Base-by-base conservation (phyloP, 2,888 invertebrate species). In the Cantharis rufa region DNA sequence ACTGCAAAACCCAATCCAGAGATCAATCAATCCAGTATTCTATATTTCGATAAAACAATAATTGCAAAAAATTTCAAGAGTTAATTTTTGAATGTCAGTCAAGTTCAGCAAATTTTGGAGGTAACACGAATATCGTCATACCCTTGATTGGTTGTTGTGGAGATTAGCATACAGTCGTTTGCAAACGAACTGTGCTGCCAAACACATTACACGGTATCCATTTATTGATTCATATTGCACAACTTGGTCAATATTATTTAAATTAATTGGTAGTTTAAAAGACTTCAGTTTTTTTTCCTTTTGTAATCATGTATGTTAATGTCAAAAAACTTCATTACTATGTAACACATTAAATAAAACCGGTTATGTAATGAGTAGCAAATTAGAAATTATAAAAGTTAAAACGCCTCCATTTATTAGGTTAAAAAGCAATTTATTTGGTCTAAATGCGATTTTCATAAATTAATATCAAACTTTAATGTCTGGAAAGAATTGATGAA, bases 401-500 rank as follows among this genome's bases (percentile, higher is more conserved):
- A 48, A 48, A 48, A 48, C 48, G 48, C 48, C 48, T 48, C 48
- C 48, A 48, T 48, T 48, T 48, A 48, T 48, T 48, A 48, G 48
- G 48, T 66, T 66, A 66, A 21, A 66, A 66, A 21, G 64, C 24
- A 66, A 18, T 66, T 66, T 66, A 66, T 18, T 66, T 66, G 24
- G 24, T 66, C 24, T 66, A 66, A 66, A 66, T 24, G 16, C 13
- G 64, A 66, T 66, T 66, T 66, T 24, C 64, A 21, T 66, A 66
- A 66, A 66, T 66, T 66, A 66, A 66, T 48, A 48, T 48, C 48
- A 48, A 48, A 48, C 48, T 48, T 48, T 48, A 24, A 66, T 21
- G 64, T 66, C 24, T 66, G 64, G 18, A 66, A 66, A 66, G 64
- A 66, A 66, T 66, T 66, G 64, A 66, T 21, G 64, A 21, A 66